Percentiles rank a stretch among this genome's conserved stretches.
phyloP scores from a whole-genome alignment of 2,797 vertebrate species.

The Catamblyrhynchus diadema region DNA sequence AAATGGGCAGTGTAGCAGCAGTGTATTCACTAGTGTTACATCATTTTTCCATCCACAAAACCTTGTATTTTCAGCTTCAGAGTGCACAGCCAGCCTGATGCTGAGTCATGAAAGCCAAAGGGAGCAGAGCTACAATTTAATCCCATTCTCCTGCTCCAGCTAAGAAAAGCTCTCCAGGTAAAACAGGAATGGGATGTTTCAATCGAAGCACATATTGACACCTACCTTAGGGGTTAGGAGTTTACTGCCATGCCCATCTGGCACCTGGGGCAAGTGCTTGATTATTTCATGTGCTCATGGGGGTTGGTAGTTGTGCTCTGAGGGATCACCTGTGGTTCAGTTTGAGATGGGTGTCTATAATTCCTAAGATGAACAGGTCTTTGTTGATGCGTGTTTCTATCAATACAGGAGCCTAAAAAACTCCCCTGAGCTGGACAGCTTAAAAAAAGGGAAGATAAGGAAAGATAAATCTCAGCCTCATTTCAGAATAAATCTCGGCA shows the following conservation, averaged over 20 bases:
- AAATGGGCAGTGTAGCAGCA: neutral
- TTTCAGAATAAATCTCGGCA: neutral
- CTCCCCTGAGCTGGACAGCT: neutral
- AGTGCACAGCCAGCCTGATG: neutral
- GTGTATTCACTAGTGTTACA: neutral
- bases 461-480: neutral
- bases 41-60: neutral
- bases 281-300: neutral
- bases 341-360: neutral
- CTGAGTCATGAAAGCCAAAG: neutral
- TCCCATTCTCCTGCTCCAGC: neutral
- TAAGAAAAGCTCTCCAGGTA: neutral
- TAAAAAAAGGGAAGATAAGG: neutral
- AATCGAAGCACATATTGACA: rapidly evolving
- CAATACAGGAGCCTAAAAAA: neutral
- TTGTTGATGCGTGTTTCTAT: neutral
- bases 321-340: neutral
- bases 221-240: neutral
- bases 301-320: neutral
- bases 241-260: neutral
- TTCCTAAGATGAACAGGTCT: neutral
- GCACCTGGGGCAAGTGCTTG: neutral
- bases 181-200: neutral
- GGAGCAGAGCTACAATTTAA: neutral
- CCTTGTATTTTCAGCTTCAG: neutral